Percentiles rank a stretch among this genome's conserved stretches.
These are phyloP conservation scores for Grammomys surdaster DNA, from an alignment of 2,113 vertebrate species.

Conservation along the genomic window DNA sequence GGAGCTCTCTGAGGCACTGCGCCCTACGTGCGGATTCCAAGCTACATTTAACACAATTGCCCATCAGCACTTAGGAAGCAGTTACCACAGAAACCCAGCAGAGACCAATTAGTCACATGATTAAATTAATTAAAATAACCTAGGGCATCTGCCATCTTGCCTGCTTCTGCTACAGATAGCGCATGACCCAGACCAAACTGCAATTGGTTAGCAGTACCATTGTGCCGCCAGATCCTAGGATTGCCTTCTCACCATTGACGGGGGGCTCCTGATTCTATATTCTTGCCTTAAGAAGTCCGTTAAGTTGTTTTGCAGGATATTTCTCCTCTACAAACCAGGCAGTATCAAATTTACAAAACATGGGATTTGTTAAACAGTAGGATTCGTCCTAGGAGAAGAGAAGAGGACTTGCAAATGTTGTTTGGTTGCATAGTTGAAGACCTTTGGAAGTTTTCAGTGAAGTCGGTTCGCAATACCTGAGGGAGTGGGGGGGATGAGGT, in stretches of 20 bases:
- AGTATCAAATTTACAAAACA: constrained; percentile 85
- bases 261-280: constrained; percentile 79
- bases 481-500: constrained; percentile 66
- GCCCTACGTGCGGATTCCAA: constrained; percentile 88
- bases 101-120: constrained; percentile 93
- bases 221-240: constrained; percentile 81
- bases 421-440: constrained; percentile 81
- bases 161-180: constrained; percentile 84
- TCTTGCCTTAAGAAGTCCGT: constrained; percentile 75
- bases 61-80: constrained; percentile 91
- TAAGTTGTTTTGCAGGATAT: constrained; percentile 56
- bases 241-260: constrained; percentile 73
- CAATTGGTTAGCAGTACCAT: constrained; percentile 82
- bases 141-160: constrained; percentile 90
- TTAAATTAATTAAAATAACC: constrained; percentile 93
- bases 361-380: constrained; percentile 85
- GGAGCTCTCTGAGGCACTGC: constrained; percentile 85
- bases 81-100: constrained; percentile 93
- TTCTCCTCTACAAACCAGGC: constrained; percentile 75
- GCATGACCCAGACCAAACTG: constrained; percentile 83
- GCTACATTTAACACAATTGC: constrained; percentile 93
- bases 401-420: constrained; percentile 86
- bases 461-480: constrained; percentile 82
- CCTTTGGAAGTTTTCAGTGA: constrained; percentile 84
- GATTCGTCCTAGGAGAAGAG: constrained; percentile 84